Conservation (phyloP, 23 tunicate species). For the Ascidia mentula region DNA sequence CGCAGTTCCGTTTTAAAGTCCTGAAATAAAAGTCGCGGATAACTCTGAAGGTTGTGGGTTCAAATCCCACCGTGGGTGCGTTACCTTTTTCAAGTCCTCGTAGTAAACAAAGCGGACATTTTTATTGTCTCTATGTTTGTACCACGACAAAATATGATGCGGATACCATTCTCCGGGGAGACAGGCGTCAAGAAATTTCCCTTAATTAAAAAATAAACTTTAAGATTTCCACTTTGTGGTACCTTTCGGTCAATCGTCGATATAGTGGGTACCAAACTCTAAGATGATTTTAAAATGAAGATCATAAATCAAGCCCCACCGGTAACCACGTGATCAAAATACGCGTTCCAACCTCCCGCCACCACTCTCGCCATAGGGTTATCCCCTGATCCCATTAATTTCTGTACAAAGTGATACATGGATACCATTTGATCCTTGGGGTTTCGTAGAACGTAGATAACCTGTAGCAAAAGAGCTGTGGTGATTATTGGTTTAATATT, state of each 20-base stretch:
- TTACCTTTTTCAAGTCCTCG: slow-evolving; percentile 28
- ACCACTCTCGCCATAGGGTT: background rate
- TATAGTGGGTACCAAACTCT: no score
- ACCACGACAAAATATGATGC: slow-evolving; percentile 13
- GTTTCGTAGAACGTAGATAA: slow-evolving; percentile 19
- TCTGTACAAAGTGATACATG: background rate
- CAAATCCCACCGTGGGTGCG: background rate
- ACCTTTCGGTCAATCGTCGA: no score
- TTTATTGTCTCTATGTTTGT: slow-evolving; percentile 22
- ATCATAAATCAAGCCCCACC: no score
- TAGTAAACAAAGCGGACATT: slow-evolving; percentile 13
- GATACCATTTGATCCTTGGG: slow-evolving; percentile 32
- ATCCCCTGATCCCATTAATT: background rate
- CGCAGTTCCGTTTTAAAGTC: slow-evolving; percentile 2
- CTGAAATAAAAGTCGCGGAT: background rate
- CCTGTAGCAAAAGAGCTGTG: background rate
- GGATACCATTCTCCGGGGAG: slow-evolving; percentile 21
- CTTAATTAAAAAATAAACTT: background rate
- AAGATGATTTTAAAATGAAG: no score
- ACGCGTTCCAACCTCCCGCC: background rate
- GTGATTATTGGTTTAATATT: background rate
- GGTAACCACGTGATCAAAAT: background rate
- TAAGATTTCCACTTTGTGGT: background rate
- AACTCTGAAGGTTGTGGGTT: background rate
- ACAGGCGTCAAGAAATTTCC: no score